phyloP scores from a whole-genome alignment of 1,140 invertebrate species.

The Halictus rubicundus region DNA sequence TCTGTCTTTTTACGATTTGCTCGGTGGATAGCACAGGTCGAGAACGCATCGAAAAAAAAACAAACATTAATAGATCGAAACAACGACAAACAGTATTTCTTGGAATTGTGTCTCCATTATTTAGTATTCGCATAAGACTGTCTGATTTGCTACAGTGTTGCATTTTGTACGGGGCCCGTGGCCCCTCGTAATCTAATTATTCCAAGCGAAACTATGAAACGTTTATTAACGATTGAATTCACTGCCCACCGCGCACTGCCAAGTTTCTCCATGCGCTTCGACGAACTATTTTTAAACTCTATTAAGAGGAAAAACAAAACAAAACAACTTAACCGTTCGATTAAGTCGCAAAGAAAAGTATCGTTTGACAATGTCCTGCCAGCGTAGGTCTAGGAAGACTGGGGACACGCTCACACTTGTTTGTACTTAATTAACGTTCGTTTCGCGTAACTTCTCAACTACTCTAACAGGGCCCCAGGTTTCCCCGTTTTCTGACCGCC shows the following conservation, averaged over 20 bases:
- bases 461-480: constrained; percentile 45
- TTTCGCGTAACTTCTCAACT: constrained; percentile 47
- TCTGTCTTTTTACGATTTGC: constrained; percentile 18
- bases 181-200: background rate
- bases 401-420: constrained; percentile 65
- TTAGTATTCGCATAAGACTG: constrained; percentile 58
- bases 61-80: constrained; percentile 32
- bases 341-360: constrained; percentile 1
- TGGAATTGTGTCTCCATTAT: constrained; percentile 12
- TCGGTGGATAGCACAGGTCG: constrained; percentile 14
- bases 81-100: constrained; percentile 60
- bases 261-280: constrained; percentile 56
- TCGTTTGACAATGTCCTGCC: constrained; percentile 28
- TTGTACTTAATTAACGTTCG: constrained; percentile 67
- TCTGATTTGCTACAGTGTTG: constrained; percentile 32
- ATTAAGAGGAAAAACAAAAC: background rate
- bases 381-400: constrained; percentile 51
- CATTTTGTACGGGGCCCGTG: constrained; percentile 29
- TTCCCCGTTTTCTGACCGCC: constrained; percentile 35
- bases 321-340: constrained; percentile 27
- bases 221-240: constrained; percentile 45
- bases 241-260: constrained; percentile 59
- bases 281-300: constrained; percentile 24
- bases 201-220: constrained; percentile 22
- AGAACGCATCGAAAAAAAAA: constrained; percentile 8